phyloP scores from a whole-genome alignment of 1,140 invertebrate genomes.

The Brachionus sp. region DNA sequence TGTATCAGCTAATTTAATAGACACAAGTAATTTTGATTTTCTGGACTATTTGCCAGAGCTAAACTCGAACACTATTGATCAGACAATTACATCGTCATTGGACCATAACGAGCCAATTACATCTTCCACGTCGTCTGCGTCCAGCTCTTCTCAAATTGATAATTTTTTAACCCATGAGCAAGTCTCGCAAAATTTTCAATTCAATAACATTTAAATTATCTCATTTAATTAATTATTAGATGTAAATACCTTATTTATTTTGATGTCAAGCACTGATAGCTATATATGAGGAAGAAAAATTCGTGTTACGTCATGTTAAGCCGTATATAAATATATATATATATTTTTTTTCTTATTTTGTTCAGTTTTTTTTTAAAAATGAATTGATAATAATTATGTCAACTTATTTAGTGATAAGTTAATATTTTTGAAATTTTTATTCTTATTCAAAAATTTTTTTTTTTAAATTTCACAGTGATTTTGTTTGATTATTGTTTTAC shows the following conservation, averaged over 20 bases:
- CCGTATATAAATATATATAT: background rate
- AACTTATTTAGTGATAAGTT: background rate
- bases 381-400: background rate
- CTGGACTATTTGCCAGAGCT: conserved; percentile 43
- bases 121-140: background rate
- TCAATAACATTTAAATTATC: background rate
- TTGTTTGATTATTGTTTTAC: background rate
- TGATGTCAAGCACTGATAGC: conserved; percentile 14
- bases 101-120: background rate
- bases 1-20: conserved; percentile 15
- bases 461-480: background rate
- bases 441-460: background rate
- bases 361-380: too few relatives aligned
- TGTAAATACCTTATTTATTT: background rate
- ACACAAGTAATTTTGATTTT: conserved; percentile 45
- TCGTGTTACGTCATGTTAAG: background rate
- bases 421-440: background rate
- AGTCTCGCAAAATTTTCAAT: conserved; percentile 23
- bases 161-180: background rate
- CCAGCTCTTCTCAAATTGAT: background rate
- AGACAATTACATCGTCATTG: conserved; percentile 7
- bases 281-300: background rate
- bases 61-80: conserved; percentile 43
- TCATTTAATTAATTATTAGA: background rate
- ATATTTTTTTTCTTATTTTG: background rate